phyloP scores from a whole-genome alignment of 2,888 invertebrate genomes.

The Stenodema calcarata region DNA sequence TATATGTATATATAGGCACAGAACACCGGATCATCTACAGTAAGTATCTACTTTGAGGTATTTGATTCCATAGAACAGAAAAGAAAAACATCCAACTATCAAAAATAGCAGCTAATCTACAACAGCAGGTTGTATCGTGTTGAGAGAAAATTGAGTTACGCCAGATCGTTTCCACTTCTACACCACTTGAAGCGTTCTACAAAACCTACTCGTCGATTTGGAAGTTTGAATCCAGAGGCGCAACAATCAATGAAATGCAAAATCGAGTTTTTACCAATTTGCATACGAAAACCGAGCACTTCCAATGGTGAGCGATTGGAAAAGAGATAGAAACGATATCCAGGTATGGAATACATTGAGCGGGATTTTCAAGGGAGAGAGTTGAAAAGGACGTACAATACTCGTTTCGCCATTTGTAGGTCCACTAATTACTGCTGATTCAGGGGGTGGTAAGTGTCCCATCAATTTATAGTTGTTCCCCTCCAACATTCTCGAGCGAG shows the following conservation, averaged over 20 bases:
- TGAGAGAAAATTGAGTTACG: neutral
- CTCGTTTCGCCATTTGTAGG: neutral
- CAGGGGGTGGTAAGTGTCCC: neutral
- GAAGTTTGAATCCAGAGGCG: neutral
- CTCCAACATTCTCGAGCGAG: too few species aligned
- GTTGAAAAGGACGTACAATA: neutral
- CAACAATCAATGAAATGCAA: neutral
- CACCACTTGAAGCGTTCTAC: neutral
- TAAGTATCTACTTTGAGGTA: too few species aligned
- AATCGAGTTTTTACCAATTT: neutral
- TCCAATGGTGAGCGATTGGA: neutral
- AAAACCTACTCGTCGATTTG: neutral
- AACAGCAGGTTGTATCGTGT: too few species aligned
- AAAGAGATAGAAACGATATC: neutral
- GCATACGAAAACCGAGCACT: neutral
- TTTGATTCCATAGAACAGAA: too few species aligned
- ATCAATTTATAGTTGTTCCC: neutral
- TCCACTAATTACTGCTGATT: neutral
- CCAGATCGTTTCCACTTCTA: neutral
- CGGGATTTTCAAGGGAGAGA: neutral
- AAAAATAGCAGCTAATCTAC: too few species aligned
- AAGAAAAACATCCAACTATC: too few species aligned
- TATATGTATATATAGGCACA: too few species aligned
- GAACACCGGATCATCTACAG: too few species aligned
- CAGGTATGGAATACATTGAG: neutral